Evolutionary conservation across 1,140 invertebrate species (phyloP), one percentile per base, ranked within the genome.

Genomic region (Anthonomus grandis): DNA sequence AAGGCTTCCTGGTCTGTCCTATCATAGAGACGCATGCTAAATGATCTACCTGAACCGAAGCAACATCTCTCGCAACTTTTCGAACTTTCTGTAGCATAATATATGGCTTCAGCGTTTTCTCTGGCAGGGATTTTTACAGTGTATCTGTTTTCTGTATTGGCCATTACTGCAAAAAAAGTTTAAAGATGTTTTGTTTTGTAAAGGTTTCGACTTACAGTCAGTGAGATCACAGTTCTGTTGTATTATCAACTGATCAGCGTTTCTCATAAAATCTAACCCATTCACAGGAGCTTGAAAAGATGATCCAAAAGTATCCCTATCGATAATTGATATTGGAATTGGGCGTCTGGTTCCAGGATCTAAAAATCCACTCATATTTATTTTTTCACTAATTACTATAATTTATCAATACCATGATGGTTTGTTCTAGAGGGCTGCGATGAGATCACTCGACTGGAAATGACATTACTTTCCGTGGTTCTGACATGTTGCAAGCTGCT

Each of bases 1-100:
- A 85, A 60, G 0, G 82, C 83, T 63, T 84, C 82, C 64, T 85
- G 84, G 51, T 82, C 73, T 0, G 81, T 82, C 68, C 77, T 82
- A 64, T 86, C 84, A 48, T 82, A 78, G 2, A 86, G 59, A 50
- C 79, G 77, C 78, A 86, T 80, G 24, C 70, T 68, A 63, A 84
- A 85, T 0, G 77, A 74, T 18, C 84, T 64, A 0, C 76, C 76
- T 0, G 79, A 74, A 4, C 83, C 83, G 69, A 82, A 85, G 12
- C 83, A 64, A 39, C 78, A 73, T 44, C 83, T 72, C 64, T 82
- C 76, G 0, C 75, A 75, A 1, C 72, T 63, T 1, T 73, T 75
- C 0, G 83, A 85, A 5, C 72, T 74, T 64, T 85, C 83, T 19
- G 76, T 81, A 15, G 81, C 83, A 34, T 82, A 78, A 62, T 80